Conservation (phyloP, 2,888 invertebrate genomes). For the Cerceris ruficornis region DNA sequence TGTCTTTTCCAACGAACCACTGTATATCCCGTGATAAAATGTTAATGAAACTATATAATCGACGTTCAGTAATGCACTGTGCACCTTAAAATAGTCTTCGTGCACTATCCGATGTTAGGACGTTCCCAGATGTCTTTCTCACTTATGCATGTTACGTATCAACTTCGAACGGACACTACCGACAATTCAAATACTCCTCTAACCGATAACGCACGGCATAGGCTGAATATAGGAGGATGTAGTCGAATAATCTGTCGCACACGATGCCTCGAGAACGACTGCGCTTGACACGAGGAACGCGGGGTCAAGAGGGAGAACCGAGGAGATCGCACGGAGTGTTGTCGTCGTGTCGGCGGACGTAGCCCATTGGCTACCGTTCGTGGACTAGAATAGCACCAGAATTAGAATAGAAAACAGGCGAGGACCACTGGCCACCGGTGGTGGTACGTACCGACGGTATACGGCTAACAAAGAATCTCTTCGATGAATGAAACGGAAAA, state of each 20-base stretch:
- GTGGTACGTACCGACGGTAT: background rate
- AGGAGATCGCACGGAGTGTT: conserved; percentile 24
- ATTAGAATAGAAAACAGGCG: conserved; percentile 69
- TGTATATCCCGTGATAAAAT: background rate
- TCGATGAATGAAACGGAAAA: background rate
- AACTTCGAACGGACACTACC: background rate
- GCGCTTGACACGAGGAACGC: conserved; percentile 62
- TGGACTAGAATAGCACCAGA: conserved; percentile 66
- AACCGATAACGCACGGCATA: conserved; percentile 47
- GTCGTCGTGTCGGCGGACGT: conserved; percentile 55
- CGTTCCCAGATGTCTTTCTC: background rate
- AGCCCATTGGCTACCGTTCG: conserved; percentile 63
- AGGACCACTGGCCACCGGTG: conserved; percentile 39
- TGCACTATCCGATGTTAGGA: background rate
- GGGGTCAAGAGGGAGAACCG: conserved; percentile 24
- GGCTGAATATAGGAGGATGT: conserved; percentile 46
- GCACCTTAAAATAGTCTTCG: background rate
- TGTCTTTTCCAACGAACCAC: background rate
- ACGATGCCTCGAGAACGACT: conserved; percentile 74
- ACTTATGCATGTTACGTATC: background rate
- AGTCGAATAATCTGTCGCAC: conserved; percentile 71
- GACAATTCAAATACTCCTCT: background rate
- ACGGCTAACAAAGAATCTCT: background rate
- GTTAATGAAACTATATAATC: too few species aligned
- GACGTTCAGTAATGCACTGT: background rate